phyloP scores from a whole-genome alignment of 1,140 invertebrate species.

The Drosophila pruinosa region DNA sequence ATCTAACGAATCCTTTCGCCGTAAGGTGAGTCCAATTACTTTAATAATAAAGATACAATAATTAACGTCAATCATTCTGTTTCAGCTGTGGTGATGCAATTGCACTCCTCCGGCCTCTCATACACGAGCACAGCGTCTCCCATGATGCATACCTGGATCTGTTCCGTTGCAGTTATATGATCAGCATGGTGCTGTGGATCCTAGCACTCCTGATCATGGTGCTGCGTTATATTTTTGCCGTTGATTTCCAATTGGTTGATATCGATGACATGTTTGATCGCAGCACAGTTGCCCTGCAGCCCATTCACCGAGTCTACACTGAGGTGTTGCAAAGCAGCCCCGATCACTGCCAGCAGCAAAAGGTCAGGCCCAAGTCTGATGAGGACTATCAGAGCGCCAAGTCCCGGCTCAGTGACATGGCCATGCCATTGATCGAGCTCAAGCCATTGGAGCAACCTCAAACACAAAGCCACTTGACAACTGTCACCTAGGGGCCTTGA shows the following conservation, averaged over 20 bases:
- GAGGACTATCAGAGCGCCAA: conserved; percentile 79
- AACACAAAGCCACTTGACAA: conserved; percentile 29
- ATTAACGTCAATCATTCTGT: not conserved
- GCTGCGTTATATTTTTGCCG: conserved; percentile 65
- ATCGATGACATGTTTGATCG: conserved; percentile 71
- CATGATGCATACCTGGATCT: conserved; percentile 66
- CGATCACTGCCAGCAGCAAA: conserved; percentile 26
- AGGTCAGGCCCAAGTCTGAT: conserved; percentile 57
- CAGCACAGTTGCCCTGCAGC: not conserved
- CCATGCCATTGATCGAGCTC: conserved; percentile 59
- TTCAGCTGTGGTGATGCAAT: conserved; percentile 70
- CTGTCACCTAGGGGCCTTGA: conserved; percentile 30
- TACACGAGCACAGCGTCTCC: conserved; percentile 59
- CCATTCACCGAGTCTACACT: conserved; percentile 51
- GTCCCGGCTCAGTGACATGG: conserved; percentile 69
- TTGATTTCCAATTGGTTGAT: conserved; percentile 78
- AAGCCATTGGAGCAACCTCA: conserved; percentile 17
- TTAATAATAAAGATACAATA: too few relatives aligned
- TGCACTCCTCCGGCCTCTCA: conserved; percentile 59
- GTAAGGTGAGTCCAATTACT: conserved; percentile 42
- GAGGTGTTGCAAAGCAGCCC: conserved; percentile 52
- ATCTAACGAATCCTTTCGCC: conserved; percentile 54
- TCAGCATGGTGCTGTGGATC: conserved; percentile 68
- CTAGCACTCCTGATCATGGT: conserved; percentile 70
- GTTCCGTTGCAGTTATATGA: conserved; percentile 62